These are phyloP conservation scores for Forbesichthys papilliferus DNA, from an alignment of 2,113 vertebrate genomes.

Conservation along the genomic window DNA sequence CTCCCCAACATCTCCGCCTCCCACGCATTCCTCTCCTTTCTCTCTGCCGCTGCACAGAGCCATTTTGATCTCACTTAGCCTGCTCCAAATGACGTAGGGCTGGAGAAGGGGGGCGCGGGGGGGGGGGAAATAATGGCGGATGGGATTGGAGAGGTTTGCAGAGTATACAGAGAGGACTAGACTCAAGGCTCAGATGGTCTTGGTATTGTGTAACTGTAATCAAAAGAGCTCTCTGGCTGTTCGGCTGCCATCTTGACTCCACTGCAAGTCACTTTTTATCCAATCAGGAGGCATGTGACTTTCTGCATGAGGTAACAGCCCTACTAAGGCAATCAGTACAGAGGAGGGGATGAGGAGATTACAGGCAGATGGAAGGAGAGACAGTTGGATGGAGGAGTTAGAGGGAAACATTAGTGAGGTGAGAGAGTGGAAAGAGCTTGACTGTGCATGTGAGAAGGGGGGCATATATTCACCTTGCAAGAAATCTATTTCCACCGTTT, in stretches of 20 bases:
- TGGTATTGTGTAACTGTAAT: slow-evolving; percentile 70
- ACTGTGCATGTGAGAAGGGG: slow-evolving; percentile 53
- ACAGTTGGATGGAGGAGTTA: slow-evolving; percentile 4
- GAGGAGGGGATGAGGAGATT: slow-evolving; percentile 51
- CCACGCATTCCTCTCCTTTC: slow-evolving; percentile 68
- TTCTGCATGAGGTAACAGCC: slow-evolving; percentile 78
- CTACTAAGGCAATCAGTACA: slow-evolving; percentile 64
- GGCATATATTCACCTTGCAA: slow-evolving; percentile 56
- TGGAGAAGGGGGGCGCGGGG: neutral
- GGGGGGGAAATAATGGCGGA: neutral
- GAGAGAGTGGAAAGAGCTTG: slow-evolving; percentile 34
- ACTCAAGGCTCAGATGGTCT: slow-evolving; percentile 36
- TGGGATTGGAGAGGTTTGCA: slow-evolving; percentile 7
- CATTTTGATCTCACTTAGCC: slow-evolving; percentile 73
- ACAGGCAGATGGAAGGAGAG: slow-evolving; percentile 3
- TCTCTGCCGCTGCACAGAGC: slow-evolving; percentile 66
- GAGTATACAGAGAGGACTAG: neutral
- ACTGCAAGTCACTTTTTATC: slow-evolving; percentile 73
- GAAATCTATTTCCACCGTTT: slow-evolving; percentile 77
- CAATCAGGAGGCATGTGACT: slow-evolving; percentile 75
- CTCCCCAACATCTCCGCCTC: slow-evolving; percentile 70
- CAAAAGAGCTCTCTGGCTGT: slow-evolving; percentile 61
- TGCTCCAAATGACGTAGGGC: slow-evolving; percentile 44
- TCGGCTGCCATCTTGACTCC: slow-evolving; percentile 76
- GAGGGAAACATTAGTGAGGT: slow-evolving; percentile 26